A percentile compares a stretch with the other conserved stretches of the same genome.
Evolutionary conservation across 2,797 vertebrate genomes (phyloP).

Genomic region (Periophthalmus magnuspinnatus): DNA sequence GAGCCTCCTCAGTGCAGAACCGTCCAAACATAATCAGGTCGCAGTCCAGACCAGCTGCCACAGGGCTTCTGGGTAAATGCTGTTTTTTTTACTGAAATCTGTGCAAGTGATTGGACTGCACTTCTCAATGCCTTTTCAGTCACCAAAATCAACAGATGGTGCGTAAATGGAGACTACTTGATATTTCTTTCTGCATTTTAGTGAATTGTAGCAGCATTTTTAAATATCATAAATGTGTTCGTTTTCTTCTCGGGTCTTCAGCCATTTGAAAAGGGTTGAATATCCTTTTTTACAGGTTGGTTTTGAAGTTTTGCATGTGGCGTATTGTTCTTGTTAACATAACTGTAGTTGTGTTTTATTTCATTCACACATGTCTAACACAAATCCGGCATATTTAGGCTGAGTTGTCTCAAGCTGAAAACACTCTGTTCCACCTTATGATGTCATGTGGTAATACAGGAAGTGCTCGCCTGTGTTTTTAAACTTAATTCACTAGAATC

Average conservation of each 20-base stretch:
- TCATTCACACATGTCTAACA: too few relatives aligned
- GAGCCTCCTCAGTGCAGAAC: conserved; percentile 45
- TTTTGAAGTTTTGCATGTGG: too few relatives aligned
- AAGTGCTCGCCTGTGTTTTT: too few relatives aligned
- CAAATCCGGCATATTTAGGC: too few relatives aligned
- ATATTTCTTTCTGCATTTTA: not conserved
- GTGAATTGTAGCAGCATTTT: not conserved
- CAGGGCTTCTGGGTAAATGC: conserved; percentile 57
- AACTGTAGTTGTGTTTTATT: too few relatives aligned
- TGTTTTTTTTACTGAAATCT: conserved; percentile 57
- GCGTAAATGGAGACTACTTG: not conserved
- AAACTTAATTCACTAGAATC: too few relatives aligned
- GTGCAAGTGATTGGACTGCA: conserved; percentile 56
- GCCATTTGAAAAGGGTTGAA: too few relatives aligned
- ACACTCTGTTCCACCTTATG: too few relatives aligned
- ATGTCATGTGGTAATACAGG: too few relatives aligned
- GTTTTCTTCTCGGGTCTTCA: not conserved
- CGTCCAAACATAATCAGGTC: conserved; percentile 66
- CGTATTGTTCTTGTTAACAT: too few relatives aligned
- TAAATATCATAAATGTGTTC: not conserved
- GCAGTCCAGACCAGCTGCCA: conserved; percentile 53
- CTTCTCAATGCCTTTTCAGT: conserved; percentile 15
- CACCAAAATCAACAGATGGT: conserved; percentile 10
- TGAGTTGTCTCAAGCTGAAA: too few relatives aligned
- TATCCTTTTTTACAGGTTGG: too few relatives aligned